These are phyloP conservation scores for Crax fasciolata DNA, from an alignment of 2,797 vertebrate species.

Conservation along the genomic window DNA sequence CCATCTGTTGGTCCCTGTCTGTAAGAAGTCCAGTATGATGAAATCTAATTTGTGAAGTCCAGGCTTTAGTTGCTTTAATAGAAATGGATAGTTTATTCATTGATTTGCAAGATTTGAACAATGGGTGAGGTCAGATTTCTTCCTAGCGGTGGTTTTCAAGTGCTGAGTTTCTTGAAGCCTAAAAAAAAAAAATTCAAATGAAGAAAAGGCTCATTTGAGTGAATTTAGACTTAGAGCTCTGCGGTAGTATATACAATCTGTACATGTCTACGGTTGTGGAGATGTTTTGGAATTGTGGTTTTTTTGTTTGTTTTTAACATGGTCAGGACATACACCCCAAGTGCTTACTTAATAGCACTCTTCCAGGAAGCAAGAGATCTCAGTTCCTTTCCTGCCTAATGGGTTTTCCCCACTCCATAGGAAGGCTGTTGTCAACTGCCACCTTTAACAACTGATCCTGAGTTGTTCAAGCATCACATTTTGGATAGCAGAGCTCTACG, in stretches of 20 bases:
- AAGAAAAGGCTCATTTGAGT: background rate
- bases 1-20: background rate
- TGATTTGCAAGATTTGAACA: rapidly evolving
- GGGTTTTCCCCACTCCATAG: rapidly evolving
- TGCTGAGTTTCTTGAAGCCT: background rate
- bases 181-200: background rate
- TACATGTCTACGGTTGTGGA: rapidly evolving
- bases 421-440: background rate
- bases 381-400: background rate
- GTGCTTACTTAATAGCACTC: rapidly evolving
- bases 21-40: rapidly evolving
- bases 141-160: background rate
- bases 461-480: background rate
- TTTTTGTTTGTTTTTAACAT: rapidly evolving
- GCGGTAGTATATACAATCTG: rapidly evolving
- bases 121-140: background rate
- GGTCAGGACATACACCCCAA: rapidly evolving
- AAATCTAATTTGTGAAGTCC: too few relatives aligned
- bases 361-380: background rate
- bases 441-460: background rate
- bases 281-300: rapidly evolving
- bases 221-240: background rate
- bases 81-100: background rate
- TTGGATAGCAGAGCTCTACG: background rate
- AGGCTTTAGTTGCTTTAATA: background rate